phyloP scores from a whole-genome alignment of 2,888 invertebrate genomes.

The Tipula helvola region DNA sequence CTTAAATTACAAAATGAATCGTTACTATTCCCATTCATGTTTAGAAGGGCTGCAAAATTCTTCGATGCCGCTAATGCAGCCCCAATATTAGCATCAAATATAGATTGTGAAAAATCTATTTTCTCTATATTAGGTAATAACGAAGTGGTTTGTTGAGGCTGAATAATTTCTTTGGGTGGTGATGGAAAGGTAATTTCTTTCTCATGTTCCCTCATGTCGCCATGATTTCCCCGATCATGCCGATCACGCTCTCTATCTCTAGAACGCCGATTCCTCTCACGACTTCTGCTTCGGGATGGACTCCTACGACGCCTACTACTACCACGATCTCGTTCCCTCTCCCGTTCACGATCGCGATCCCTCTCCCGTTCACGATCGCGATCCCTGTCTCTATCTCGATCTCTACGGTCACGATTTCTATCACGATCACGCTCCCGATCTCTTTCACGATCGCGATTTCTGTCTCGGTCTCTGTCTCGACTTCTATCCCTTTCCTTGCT shows the following conservation, averaged over 20 bases:
- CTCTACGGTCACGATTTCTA: conserved; percentile 27
- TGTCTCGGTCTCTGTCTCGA: conserved; percentile 15
- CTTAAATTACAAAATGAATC: conserved; percentile 28
- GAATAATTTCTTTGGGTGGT: conserved; percentile 33
- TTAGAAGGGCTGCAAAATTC: conserved; percentile 32
- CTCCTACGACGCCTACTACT: conserved; percentile 19
- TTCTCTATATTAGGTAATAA: conserved; percentile 14
- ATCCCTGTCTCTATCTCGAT: conserved; percentile 15
- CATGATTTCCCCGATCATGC: conserved; percentile 20
- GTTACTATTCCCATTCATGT: conserved; percentile 28
- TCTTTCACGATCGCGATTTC: conserved; percentile 20
- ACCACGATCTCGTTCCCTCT: conserved; percentile 18
- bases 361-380: conserved; percentile 20
- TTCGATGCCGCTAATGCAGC: conserved; percentile 23
- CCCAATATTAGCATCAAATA: conserved; percentile 25
- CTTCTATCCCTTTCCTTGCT: conserved; percentile 13
- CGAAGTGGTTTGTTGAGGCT: not conserved
- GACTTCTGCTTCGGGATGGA: conserved; percentile 8
- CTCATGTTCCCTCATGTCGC: conserved; percentile 18
- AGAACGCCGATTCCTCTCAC: conserved; percentile 4
- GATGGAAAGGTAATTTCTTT: conserved; percentile 33
- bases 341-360: conserved; percentile 24
- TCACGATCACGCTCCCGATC: conserved; percentile 26
- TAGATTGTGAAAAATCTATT: conserved; percentile 31
- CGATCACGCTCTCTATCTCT: conserved; percentile 27